Evolutionary conservation across 2,797 vertebrate genomes (phyloP), one percentile per base, ranked within the genome.

Genomic region (Lepus townsendii): DNA sequence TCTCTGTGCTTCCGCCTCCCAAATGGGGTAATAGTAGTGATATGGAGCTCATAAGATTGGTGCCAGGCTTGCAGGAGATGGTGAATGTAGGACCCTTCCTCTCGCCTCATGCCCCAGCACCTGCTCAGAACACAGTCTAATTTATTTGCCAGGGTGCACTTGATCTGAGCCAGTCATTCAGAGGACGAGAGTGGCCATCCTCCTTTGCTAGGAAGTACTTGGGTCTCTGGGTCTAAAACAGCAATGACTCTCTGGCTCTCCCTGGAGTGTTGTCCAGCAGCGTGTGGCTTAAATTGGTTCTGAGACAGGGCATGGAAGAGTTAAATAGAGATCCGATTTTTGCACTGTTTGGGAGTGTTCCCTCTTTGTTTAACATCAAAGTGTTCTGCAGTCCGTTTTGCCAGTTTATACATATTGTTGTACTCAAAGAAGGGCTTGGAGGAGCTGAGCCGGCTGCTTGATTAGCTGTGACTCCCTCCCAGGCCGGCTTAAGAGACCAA

Each of bases 311-410:
- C 93, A 90, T 0, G 52, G 69, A 89, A 84, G 88, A 92, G 96
- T 94, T 97, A 97, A 98, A 84, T 83, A 60, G 93, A 96, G 97
- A 97, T 89, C 95, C 52, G 54, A 72, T 83, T 96, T 94, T 89
- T 93, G 47, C 11, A 19, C 0, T 50, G 77, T 69, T 96, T 97
- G 86, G 88, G 79, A 80, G 73, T 50, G 82, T 93, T 80, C 68
- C 63, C 8, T 93, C 86, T 97, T 97, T 96, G 80, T 96, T 97
- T 90, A 94, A 92, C 92, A 96, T 97, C 95, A 97, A 97, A 98
- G 89, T 93, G 87, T 92, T 96, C 97, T 97, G 91, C 47, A 95
- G 87, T 0, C 0, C 95, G 68, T 96, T 95, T 97, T 96, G 93
- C 83, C 93, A 95, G 73, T 97, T 98, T 95, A 96, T 96, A 96